These are phyloP conservation scores for Margaritifera margaritifera DNA, from an alignment of 2,888 invertebrate species.

Conservation along the genomic window DNA sequence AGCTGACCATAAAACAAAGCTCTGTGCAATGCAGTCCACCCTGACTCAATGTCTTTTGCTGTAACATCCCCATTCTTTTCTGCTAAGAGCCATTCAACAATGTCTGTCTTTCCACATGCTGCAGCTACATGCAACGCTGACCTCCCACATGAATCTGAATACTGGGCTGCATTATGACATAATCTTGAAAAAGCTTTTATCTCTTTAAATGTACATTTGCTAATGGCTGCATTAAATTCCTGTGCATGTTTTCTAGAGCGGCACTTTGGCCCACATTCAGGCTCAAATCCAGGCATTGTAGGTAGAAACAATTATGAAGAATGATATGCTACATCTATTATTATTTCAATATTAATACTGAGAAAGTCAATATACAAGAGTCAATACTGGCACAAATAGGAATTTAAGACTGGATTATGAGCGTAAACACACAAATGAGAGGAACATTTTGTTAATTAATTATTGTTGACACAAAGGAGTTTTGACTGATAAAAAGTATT, in stretches of 20 bases:
- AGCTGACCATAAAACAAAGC: conserved; percentile 89
- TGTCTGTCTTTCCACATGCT: conserved; percentile 80
- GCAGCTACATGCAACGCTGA: conserved; percentile 86
- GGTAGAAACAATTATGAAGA: too few relatives aligned
- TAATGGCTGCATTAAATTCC: conserved; percentile 67
- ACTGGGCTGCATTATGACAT: conserved; percentile 62
- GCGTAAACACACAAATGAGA: too few relatives aligned
- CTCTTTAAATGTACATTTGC: conserved; percentile 60
- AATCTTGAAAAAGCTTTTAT: conserved; percentile 61
- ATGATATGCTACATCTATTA: too few relatives aligned
- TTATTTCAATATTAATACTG: too few relatives aligned
- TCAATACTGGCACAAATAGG: too few relatives aligned
- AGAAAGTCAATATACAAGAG: too few relatives aligned
- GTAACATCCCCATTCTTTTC: conserved; percentile 79
- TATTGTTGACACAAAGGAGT: too few relatives aligned
- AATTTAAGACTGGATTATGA: too few relatives aligned
- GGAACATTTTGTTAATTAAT: too few relatives aligned
- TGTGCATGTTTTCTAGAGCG: conserved; percentile 70
- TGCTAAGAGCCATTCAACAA: conserved; percentile 84
- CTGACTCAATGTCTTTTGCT: conserved; percentile 81
- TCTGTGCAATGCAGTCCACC: conserved; percentile 86
- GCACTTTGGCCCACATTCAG: conserved; percentile 67
- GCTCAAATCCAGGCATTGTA: conserved; percentile 48
- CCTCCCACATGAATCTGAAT: conserved; percentile 77
- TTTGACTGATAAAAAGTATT: too few relatives aligned